Evolutionary conservation across 2,888 invertebrate genomes (phyloP).

Genomic region (Oscheius onirici): DNA sequence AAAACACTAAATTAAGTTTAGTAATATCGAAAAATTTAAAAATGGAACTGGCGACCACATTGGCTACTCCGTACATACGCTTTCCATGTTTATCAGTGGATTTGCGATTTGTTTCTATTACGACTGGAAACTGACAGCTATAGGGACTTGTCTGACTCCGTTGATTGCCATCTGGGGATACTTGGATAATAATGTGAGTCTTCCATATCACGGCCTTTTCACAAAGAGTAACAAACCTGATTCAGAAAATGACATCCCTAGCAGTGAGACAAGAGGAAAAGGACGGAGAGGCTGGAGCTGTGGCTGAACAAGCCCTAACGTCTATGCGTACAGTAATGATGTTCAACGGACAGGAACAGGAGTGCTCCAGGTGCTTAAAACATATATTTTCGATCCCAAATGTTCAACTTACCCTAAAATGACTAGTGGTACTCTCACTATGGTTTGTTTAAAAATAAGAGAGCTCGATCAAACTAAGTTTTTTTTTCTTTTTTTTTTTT

Average conservation of each 20-base stretch:
- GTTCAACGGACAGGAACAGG: conserved; percentile 29
- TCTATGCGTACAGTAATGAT: conserved; percentile 15
- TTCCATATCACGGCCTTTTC: conserved; percentile 49
- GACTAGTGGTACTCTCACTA: too few relatives aligned
- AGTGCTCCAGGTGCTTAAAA: conserved; percentile 47
- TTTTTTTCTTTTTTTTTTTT: too few relatives aligned
- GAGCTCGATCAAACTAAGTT: too few relatives aligned
- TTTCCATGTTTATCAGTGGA: conserved; percentile 34
- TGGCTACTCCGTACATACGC: conserved; percentile 56
- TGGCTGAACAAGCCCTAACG: conserved; percentile 13
- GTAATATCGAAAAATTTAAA: conserved; percentile 64
- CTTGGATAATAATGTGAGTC: conserved; percentile 3
- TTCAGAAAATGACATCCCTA: conserved; percentile 19
- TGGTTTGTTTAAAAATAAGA: too few relatives aligned
- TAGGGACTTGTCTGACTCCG: conserved; percentile 69
- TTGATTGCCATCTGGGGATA: conserved; percentile 57
- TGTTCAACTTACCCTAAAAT: too few relatives aligned
- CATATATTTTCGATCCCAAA: too few relatives aligned
- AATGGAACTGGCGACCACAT: conserved; percentile 66
- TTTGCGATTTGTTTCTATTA: conserved; percentile 54
- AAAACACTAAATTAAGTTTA: conserved; percentile 36
- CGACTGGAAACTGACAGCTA: conserved; percentile 64
- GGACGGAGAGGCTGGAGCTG: conserved; percentile 5
- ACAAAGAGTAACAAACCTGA: conserved; percentile 1
- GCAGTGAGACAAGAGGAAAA: conserved; percentile 33